These are phyloP conservation scores for Dolichomitus sp. DNA, from an alignment of 2,888 invertebrate species.

Conservation along the genomic window DNA sequence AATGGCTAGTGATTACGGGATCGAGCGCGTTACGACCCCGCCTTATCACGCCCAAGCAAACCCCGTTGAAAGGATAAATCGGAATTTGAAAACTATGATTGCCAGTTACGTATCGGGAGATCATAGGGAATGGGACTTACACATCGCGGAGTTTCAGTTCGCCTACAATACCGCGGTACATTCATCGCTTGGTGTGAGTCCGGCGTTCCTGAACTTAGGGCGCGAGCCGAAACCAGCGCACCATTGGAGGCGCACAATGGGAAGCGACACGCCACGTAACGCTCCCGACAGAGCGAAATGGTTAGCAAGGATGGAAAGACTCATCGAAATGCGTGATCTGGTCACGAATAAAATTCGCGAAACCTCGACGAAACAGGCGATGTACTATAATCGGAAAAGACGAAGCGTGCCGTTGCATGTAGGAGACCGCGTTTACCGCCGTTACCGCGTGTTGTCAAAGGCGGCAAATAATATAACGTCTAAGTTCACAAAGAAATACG, in stretches of 20 bases:
- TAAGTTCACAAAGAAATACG: slow-evolving; percentile 52
- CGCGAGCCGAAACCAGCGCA: background rate
- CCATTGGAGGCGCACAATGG: background rate
- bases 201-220: background rate
- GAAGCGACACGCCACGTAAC: background rate
- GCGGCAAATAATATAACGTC: too few species aligned
- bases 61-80: too few species aligned
- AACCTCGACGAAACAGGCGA: too few species aligned
- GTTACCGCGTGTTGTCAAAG: slow-evolving; percentile 61
- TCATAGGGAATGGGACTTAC: background rate
- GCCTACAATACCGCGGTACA: too few species aligned
- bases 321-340: too few species aligned
- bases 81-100: too few species aligned
- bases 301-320: too few species aligned
- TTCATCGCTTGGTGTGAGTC: background rate
- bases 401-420: background rate
- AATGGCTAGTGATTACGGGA: too few species aligned
- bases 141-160: background rate
- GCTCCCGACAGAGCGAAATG: background rate
- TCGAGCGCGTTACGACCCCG: too few species aligned
- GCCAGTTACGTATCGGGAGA: background rate
- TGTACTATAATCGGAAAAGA: background rate
- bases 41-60: too few species aligned
- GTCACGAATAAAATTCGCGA: too few species aligned
- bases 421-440: slow-evolving; percentile 25